A percentile compares a stretch with the other conserved stretches of the same genome.
Conservation (phyloP, 2,888 invertebrate genomes). For the Nymphalis c-album region DNA sequence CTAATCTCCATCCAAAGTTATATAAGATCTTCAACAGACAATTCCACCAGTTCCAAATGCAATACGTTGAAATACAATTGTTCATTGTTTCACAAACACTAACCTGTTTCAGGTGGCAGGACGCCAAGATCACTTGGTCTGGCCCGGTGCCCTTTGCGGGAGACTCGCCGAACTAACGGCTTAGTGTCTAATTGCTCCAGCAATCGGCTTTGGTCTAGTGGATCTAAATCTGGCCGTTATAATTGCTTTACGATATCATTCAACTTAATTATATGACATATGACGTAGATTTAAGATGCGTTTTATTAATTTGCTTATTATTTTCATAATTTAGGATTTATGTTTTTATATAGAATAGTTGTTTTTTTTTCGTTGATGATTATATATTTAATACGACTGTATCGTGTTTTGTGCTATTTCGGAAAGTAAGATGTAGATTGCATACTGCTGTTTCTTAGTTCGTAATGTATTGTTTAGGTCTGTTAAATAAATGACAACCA, state of each 20-base stretch:
- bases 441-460: no score
- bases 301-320: background rate
- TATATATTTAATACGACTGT: background rate
- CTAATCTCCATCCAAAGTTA: conserved; percentile 1
- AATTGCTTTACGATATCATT: conserved; percentile 24
- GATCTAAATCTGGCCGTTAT: conserved; percentile 3
- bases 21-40: conserved; percentile 11
- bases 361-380: background rate
- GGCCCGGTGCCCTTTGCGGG: conserved; percentile 73
- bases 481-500: no score
- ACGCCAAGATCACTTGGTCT: conserved; percentile 87
- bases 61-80: conserved; percentile 11
- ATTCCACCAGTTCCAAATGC: conserved; percentile 7
- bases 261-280: conserved; percentile 5
- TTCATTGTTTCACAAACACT: conserved; percentile 19
- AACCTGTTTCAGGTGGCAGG: conserved; percentile 84
- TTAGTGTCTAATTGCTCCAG: conserved; percentile 35
- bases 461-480: no score
- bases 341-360: background rate
- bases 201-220: conserved; percentile 19
- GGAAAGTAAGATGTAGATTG: no score
- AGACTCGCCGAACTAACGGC: conserved; percentile 57
- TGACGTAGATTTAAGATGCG: background rate
- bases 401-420: no score
- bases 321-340: background rate